phyloP scores from a whole-genome alignment of 1,140 invertebrate genomes.

The Pteromalus puparum region DNA sequence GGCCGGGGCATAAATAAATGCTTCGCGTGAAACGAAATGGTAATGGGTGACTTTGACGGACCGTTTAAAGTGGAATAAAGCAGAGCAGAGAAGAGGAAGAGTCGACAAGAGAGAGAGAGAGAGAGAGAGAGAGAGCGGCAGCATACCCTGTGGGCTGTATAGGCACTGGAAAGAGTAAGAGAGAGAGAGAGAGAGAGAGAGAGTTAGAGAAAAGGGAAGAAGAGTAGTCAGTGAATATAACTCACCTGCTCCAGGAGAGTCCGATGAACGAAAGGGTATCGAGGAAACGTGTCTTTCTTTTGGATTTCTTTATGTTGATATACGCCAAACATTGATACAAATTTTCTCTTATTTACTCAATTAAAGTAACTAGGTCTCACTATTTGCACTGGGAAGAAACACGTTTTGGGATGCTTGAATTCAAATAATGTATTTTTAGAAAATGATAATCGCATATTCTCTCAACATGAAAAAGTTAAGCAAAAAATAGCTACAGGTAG shows the following conservation, averaged over 20 bases:
- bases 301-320: background rate
- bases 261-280: conserved; percentile 46
- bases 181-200: conserved; percentile 1
- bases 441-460: too few species aligned
- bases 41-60: conserved; percentile 74
- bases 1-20: conserved; percentile 72
- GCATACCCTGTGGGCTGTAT: conserved; percentile 14
- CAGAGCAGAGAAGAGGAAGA: conserved; percentile 54
- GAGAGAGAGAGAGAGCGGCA: background rate
- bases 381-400: too few species aligned
- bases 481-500: too few species aligned
- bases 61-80: conserved; percentile 74
- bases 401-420: too few species aligned
- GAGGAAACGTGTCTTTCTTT: conserved; percentile 34
- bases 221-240: conserved; percentile 66
- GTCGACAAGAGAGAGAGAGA: background rate
- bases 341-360: too few species aligned
- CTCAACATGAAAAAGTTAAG: too few species aligned
- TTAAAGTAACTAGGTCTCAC: too few species aligned
- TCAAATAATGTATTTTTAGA: too few species aligned
- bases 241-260: conserved; percentile 64
- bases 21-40: conserved; percentile 73
- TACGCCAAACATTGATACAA: background rate
- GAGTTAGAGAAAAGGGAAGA: background rate
- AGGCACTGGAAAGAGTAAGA: conserved; percentile 38